Conservation (phyloP, 2,113 vertebrate species). For the Dasyprocta punctata region DNA sequence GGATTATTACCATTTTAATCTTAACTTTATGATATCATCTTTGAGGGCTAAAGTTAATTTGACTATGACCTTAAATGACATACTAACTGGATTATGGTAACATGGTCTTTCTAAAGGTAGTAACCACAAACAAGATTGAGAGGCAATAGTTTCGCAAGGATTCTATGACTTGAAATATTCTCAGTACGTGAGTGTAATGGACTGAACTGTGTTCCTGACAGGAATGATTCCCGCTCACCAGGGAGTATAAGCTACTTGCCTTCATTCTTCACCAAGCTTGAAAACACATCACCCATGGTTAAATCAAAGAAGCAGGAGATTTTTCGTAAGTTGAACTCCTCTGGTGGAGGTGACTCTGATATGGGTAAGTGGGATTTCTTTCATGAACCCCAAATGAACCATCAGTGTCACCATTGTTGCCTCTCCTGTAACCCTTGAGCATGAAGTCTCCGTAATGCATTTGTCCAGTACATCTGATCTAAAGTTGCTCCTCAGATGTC, state of each 20-base stretch:
- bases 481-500: not conserved
- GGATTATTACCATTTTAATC: not conserved
- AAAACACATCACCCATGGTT: constrained; percentile 98
- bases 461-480: not conserved
- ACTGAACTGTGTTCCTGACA: constrained; percentile 78
- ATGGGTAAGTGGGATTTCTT: constrained; percentile 94
- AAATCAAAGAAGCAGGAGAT: constrained; percentile 99
- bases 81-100: not conserved
- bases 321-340: constrained; percentile 99
- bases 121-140: not conserved
- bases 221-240: constrained; percentile 96
- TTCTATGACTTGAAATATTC: not conserved
- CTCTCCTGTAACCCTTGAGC: not conserved
- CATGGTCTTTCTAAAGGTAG: not conserved
- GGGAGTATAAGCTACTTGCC: constrained; percentile 95
- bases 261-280: constrained; percentile 98
- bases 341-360: constrained; percentile 96
- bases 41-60: not conserved
- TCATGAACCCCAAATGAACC: constrained; percentile 64
- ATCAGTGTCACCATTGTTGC: not conserved
- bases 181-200: not conserved
- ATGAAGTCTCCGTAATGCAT: not conserved
- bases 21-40: not conserved
- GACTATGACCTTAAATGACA: not conserved
- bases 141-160: not conserved